phyloP scores from a whole-genome alignment of 2,113 vertebrate species.

The Camelus dromedarius region DNA sequence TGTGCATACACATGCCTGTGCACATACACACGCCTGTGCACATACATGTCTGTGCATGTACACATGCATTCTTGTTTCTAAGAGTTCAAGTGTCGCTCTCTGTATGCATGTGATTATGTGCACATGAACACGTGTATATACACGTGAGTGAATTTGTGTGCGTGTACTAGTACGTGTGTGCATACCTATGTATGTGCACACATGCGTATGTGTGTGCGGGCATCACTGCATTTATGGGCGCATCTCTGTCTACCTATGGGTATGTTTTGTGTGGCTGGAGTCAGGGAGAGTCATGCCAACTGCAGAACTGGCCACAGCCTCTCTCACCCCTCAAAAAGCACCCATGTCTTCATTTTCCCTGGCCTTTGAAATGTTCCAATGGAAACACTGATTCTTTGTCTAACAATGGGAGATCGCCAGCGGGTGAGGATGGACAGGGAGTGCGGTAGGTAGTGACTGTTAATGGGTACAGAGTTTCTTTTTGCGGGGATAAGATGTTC shows the following conservation, averaged over 20 bases:
- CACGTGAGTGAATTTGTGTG: background rate
- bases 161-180: no score
- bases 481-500: background rate
- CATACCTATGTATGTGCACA: background rate
- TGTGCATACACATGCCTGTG: background rate
- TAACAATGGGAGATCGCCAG: background rate
- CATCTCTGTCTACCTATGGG: background rate
- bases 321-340: background rate
- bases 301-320: background rate
- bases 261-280: background rate
- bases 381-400: background rate
- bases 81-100: background rate
- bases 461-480: background rate
- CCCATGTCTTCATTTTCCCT: background rate
- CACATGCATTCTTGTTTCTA: background rate
- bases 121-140: rapidly evolving
- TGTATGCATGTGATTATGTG: background rate
- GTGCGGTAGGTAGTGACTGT: rapidly evolving
- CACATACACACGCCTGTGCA: background rate
- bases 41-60: rapidly evolving
- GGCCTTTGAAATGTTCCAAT: background rate
- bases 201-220: rapidly evolving
- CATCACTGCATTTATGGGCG: background rate
- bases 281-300: background rate
- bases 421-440: rapidly evolving